Percentiles rank a stretch among this genome's conserved stretches.
These are phyloP conservation scores for Aldrovandia affinis DNA, from an alignment of 2,797 vertebrate species.

Conservation along the genomic window DNA sequence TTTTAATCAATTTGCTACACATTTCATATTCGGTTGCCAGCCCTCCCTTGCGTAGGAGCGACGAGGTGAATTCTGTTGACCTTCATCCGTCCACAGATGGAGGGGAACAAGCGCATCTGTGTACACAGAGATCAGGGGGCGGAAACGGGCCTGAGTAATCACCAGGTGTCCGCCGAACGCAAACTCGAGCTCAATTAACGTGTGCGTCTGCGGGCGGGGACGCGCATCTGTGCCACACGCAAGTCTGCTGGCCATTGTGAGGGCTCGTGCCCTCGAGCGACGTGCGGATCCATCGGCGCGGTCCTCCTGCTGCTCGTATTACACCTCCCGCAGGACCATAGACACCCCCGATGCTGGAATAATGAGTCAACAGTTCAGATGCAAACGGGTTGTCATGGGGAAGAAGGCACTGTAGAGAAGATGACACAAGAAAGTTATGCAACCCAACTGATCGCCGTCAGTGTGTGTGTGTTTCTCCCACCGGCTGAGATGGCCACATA, in stretches of 20 bases:
- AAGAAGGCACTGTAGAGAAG: background rate
- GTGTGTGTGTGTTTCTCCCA: background rate
- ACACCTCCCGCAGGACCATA: constrained; percentile 35
- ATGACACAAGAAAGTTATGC: background rate
- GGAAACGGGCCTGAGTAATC: background rate
- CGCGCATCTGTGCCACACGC: background rate
- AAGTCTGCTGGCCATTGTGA: background rate
- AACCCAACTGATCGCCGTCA: background rate
- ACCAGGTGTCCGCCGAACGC: background rate
- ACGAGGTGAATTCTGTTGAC: background rate
- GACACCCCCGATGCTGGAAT: constrained; percentile 54
- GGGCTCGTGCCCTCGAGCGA: constrained; percentile 57
- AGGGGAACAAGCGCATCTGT: background rate
- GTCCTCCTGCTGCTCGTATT: constrained; percentile 58
- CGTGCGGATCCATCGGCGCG: constrained; percentile 65
- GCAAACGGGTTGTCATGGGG: background rate
- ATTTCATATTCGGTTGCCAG: background rate
- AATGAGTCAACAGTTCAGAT: constrained; percentile 64
- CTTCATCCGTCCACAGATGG: constrained; percentile 3
- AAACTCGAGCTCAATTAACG: background rate
- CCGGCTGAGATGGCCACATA: background rate
- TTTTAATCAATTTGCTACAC: background rate
- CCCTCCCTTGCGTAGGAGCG: background rate
- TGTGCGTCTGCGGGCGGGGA: background rate
- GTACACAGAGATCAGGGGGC: background rate